A percentile compares a stretch with the other conserved stretches of the same genome.
These are phyloP conservation scores for Ophion ellenae DNA, from an alignment of 2,888 invertebrate species.

Conservation along the genomic window DNA sequence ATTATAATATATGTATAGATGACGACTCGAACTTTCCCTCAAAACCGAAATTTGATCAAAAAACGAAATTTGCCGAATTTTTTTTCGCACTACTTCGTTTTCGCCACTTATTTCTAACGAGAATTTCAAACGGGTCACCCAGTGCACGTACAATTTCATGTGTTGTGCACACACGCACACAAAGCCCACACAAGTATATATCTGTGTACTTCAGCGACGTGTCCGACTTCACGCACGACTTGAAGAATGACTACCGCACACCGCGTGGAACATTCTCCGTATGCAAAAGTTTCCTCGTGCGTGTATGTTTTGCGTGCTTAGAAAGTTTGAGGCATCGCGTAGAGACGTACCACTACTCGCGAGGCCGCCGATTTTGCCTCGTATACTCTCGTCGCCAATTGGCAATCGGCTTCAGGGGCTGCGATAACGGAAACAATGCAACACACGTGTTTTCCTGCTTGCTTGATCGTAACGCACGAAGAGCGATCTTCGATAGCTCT, in stretches of 20 bases:
- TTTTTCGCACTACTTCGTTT: too few relatives aligned
- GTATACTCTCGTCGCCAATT: slow-evolving; percentile 71
- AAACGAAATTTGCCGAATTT: too few relatives aligned
- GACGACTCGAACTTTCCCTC: too few relatives aligned
- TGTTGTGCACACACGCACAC: neutral
- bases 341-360: slow-evolving; percentile 38
- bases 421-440: slow-evolving; percentile 79
- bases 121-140: neutral
- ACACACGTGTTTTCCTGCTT: slow-evolving; percentile 50
- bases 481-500: slow-evolving; percentile 42
- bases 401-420: slow-evolving; percentile 61
- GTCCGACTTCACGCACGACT: slow-evolving; percentile 33
- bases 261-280: slow-evolving; percentile 8
- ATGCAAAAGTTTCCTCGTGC: slow-evolving; percentile 11
- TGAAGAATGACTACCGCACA: slow-evolving; percentile 20
- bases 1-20: too few relatives aligned
- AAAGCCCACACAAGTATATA: too few relatives aligned
- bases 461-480: slow-evolving; percentile 32
- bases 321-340: slow-evolving; percentile 72
- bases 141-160: neutral
- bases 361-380: slow-evolving; percentile 67
- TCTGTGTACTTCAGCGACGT: neutral
- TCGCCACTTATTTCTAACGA: neutral
- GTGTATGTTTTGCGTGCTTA: slow-evolving; percentile 68
- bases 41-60: too few relatives aligned